phyloP scores from a whole-genome alignment of 2,888 invertebrate genomes.

The Dysmachus trigonus region DNA sequence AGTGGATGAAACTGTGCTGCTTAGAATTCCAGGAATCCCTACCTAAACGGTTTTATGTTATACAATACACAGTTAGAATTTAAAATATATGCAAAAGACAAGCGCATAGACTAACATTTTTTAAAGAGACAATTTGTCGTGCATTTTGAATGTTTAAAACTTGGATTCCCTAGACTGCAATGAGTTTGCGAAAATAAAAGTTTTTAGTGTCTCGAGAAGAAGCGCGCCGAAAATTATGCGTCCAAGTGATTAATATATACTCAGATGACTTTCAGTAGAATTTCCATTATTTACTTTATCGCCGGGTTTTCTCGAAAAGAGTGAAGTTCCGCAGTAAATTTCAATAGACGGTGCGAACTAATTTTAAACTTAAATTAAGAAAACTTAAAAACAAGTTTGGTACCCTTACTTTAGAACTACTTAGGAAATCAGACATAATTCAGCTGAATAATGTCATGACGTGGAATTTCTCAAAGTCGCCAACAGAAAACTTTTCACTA shows the following conservation, averaged over 20 bases:
- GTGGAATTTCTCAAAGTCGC: neutral
- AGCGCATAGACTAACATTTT: neutral
- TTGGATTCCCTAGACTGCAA: neutral
- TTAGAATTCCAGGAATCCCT: too few relatives aligned
- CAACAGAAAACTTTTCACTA: neutral
- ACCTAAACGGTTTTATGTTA: too few relatives aligned
- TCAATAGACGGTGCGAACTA: conserved; percentile 39
- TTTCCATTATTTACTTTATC: conserved; percentile 26
- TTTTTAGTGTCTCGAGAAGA: conserved; percentile 1
- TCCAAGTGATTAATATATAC: conserved; percentile 16
- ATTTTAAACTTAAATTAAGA: conserved; percentile 39
- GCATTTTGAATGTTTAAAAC: neutral
- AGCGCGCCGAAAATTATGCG: neutral
- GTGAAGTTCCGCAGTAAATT: conserved; percentile 33
- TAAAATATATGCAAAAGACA: neutral
- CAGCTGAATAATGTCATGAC: conserved; percentile 15
- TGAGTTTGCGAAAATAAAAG: conserved; percentile 10
- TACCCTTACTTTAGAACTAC: conserved; percentile 32
- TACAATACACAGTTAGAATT: too few relatives aligned
- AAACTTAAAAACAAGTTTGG: conserved; percentile 39
- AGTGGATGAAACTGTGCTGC: too few relatives aligned
- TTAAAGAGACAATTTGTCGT: neutral
- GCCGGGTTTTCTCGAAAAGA: conserved; percentile 5
- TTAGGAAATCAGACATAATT: conserved; percentile 38
- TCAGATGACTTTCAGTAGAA: conserved; percentile 26